Conservation (phyloP, 2,888 invertebrate genomes). For the Drosophila atroscutellata region DNA sequence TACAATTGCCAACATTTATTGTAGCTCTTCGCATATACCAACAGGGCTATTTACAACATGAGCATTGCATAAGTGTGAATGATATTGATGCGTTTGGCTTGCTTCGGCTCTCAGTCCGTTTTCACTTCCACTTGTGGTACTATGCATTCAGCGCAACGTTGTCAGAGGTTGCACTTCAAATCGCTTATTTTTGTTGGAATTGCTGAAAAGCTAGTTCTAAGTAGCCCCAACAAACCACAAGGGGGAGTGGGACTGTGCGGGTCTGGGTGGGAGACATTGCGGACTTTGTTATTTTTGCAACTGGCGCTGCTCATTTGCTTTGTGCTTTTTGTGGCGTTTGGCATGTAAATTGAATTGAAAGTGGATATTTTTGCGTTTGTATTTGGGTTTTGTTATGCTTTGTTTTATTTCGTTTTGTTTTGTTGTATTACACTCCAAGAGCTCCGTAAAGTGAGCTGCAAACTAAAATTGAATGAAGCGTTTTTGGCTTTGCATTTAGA, state of each 20-base stretch:
- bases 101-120: background rate
- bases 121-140: conserved; percentile 5
- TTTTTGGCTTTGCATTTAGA: conserved; percentile 25
- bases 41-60: background rate
- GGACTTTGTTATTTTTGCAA: conserved; percentile 66
- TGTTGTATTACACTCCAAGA: background rate
- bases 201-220: conserved; percentile 75
- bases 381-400: conserved; percentile 31
- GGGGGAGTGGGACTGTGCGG: background rate
- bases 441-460: conserved; percentile 20
- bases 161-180: conserved; percentile 50
- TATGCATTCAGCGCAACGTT: conserved; percentile 36
- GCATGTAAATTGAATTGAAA: conserved; percentile 77
- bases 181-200: conserved; percentile 56
- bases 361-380: conserved; percentile 66
- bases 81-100: conserved; percentile 29
- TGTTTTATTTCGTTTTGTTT: conserved; percentile 16
- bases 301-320: conserved; percentile 73
- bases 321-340: conserved; percentile 68
- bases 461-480: conserved; percentile 38
- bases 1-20: background rate
- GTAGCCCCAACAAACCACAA: conserved; percentile 55
- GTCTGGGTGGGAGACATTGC: conserved; percentile 6
- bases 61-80: conserved; percentile 27
- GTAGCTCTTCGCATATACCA: background rate